Evolutionary conservation across 2,888 invertebrate genomes (phyloP), one percentile per base, ranked within the genome.

Genomic region (Cheilosia pagana): DNA sequence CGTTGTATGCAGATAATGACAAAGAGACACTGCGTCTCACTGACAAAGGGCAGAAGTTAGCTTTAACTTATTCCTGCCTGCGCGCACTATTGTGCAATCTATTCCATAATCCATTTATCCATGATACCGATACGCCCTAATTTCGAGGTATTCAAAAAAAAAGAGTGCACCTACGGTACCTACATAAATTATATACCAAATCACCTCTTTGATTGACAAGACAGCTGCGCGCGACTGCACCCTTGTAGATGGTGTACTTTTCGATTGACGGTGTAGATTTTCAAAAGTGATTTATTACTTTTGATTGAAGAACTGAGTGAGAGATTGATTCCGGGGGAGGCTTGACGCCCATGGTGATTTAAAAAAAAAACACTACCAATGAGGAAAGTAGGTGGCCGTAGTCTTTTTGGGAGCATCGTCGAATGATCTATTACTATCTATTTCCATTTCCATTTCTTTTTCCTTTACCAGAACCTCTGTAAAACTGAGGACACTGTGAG

Each of bases 151-250:
- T n/a, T n/a, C n/a, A n/a, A 4, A 23, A 39, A 52, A 50, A 41
- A 60, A 60, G n/a, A 48, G 14, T 23, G 50, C 50, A 50, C 50
- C 50, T 23, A 50, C 50, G 50, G 35, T 45, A 62, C 59, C 74
- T 74, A 68, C 59, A 78, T 74, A 68, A 68, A 57, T 79, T 79
- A 79, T 63, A 81, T 59, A 81, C 43, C 59, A 67, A 85, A 85
- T 85, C 70, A 85, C 65, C 41, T 57, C 57, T 63, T 70, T 85
- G 83, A 85, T 81, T 81, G 83, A 81, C 81, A 81, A 71, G 68
- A 68, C 57, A 83, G 68, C 68, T 65, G n/a, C 52, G 75, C 60
- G n/a, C 52, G 75, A 75, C 75, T 76, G 76, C 67, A 76, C 76
- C 76, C 76, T 60, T 41, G 41, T 68, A 21, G 52, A 23, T 43